Conservation (phyloP, 2,797 vertebrate species). For the Galago senegalensis region DNA sequence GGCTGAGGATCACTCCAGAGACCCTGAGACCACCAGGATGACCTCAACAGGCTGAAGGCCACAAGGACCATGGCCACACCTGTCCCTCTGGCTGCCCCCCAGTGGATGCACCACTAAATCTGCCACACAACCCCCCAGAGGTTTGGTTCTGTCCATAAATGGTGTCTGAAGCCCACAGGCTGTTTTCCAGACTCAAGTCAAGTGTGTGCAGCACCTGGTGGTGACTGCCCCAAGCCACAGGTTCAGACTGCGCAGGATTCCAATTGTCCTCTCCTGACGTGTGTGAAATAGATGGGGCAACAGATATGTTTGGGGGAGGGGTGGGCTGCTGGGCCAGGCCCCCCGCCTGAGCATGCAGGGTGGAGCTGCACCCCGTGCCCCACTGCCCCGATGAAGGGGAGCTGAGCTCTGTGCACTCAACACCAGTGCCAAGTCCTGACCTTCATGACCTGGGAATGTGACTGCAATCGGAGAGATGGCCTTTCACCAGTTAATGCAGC, state of each 20-base stretch:
- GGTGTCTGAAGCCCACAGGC: neutral
- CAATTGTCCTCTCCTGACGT: too few species aligned
- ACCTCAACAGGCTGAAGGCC: rapidly evolving
- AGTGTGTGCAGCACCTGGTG: neutral
- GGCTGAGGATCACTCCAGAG: rapidly evolving
- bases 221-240: neutral
- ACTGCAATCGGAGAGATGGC: too few species aligned
- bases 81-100: neutral
- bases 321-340: too few species aligned
- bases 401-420: too few species aligned
- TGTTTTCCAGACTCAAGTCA: neutral
- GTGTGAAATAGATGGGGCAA: too few species aligned
- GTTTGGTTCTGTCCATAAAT: neutral
- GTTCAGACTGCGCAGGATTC: neutral
- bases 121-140: rapidly evolving
- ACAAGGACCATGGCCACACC: rapidly evolving
- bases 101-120: too few species aligned
- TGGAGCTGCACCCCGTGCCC: rapidly evolving
- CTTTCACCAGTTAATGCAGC: neutral
- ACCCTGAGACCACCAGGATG: rapidly evolving
- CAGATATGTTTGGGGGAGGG: neutral
- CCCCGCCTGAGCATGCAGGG: rapidly evolving
- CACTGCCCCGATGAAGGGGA: too few species aligned
- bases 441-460: neutral
- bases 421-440: rapidly evolving